Conservation (phyloP, 2,113 vertebrate genomes). For the Aptenodytes patagonicus region DNA sequence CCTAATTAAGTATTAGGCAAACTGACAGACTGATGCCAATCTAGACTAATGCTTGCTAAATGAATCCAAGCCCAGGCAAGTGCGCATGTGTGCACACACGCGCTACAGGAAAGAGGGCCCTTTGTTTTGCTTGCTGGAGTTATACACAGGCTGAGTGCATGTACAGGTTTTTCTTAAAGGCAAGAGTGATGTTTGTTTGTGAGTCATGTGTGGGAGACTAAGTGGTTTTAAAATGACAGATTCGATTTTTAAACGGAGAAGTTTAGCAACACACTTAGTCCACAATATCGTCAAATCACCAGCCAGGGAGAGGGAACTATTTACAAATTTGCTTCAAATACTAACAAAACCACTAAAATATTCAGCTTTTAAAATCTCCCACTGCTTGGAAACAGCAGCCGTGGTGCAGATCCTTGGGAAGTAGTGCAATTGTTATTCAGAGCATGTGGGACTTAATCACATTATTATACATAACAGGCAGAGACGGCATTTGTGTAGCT, state of each 20-base stretch:
- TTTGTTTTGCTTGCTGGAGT: not conserved
- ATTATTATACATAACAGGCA: slow-evolving; percentile 54
- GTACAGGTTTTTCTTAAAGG: not conserved
- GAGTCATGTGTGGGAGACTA: slow-evolving; percentile 29
- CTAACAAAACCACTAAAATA: slow-evolving; percentile 6
- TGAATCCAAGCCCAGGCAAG: not conserved
- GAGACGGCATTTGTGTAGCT: slow-evolving; percentile 44
- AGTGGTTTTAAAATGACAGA: slow-evolving; percentile 29
- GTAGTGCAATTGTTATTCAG: slow-evolving; percentile 29
- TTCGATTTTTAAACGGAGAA: slow-evolving; percentile 33
- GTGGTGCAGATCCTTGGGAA: not conserved
- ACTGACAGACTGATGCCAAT: not conserved
- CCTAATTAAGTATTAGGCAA: not conserved
- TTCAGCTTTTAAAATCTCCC: slow-evolving; percentile 6
- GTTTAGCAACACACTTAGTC: slow-evolving; percentile 33
- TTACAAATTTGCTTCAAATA: slow-evolving; percentile 41
- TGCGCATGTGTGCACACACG: not conserved
- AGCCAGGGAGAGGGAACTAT: slow-evolving; percentile 6
- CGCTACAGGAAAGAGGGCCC: not conserved
- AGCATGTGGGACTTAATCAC: slow-evolving; percentile 49
- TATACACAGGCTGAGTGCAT: not conserved
- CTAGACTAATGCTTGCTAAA: not conserved
- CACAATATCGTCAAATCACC: not conserved
- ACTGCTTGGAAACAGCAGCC: slow-evolving; percentile 43
- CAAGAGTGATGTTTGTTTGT: not conserved